A percentile compares a stretch with the other conserved stretches of the same genome.
Evolutionary conservation across 2,113 vertebrate genomes (phyloP).

Genomic region (Acinonyx jubatus): DNA sequence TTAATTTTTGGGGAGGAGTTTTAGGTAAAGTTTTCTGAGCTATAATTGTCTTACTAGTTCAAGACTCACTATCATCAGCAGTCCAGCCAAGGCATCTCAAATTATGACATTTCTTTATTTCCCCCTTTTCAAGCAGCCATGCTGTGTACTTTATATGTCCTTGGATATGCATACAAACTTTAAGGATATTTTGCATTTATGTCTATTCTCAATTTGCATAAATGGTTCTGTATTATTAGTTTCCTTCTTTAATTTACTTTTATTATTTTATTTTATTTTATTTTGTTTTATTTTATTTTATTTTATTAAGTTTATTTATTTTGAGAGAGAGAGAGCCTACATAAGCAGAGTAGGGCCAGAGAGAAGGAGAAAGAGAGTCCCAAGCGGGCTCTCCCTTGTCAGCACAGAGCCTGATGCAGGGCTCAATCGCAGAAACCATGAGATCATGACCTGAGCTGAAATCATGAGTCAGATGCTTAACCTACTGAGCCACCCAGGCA

Average conservation of each 20-base stretch:
- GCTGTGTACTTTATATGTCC: background rate
- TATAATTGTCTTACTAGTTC: background rate
- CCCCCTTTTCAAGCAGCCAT: background rate
- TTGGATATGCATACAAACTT: background rate
- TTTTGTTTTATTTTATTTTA: no score
- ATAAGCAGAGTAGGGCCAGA: no score
- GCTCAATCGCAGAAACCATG: no score
- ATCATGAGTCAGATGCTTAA: no score
- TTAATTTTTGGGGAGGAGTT: background rate
- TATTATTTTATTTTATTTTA: no score
- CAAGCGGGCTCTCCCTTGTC: no score
- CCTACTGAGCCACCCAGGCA: no score
- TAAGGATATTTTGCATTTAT: background rate
- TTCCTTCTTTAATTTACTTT: slow-evolving; percentile 1
- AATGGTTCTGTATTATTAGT: background rate
- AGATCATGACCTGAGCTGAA: no score
- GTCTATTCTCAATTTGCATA: background rate
- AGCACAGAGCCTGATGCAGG: no score
- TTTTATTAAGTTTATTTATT: no score
- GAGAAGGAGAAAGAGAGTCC: no score
- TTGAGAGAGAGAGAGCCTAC: no score
- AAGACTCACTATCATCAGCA: background rate
- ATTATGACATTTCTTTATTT: background rate
- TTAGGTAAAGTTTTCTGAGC: background rate
- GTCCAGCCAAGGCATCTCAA: background rate